phyloP scores from a whole-genome alignment of 2,113 vertebrate species.

The Brachyhypopomus occidentalis region DNA sequence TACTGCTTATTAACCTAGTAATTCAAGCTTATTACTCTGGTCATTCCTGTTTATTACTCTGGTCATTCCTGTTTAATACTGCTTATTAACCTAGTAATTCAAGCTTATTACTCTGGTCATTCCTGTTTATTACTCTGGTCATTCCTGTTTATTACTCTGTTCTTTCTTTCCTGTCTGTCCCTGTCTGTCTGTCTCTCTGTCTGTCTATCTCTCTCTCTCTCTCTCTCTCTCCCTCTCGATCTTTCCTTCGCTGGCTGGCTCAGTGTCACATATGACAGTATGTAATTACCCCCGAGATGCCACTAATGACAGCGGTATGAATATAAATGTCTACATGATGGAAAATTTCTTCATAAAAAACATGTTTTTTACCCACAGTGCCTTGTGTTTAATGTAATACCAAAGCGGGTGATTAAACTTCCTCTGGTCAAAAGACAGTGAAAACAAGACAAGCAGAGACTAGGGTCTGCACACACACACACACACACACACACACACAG shows the following conservation, averaged over 20 bases:
- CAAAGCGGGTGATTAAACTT: slow-evolving; percentile 5
- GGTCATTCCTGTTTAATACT: no score
- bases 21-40: no score
- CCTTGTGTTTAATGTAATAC: slow-evolving; percentile 28
- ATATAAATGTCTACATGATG: slow-evolving; percentile 27
- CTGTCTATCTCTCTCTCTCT: background rate
- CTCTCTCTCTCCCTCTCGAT: background rate
- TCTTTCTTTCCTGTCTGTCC: no score
- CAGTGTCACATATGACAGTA: slow-evolving; percentile 50
- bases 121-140: no score
- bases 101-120: no score
- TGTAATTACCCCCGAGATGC: slow-evolving; percentile 49
- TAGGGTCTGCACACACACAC: background rate
- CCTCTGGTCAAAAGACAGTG: background rate
- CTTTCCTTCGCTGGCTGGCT: slow-evolving; percentile 20
- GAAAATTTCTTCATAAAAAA: slow-evolving; percentile 18
- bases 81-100: no score
- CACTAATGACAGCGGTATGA: slow-evolving; percentile 51
- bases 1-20: no score
- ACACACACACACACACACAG: slow-evolving; percentile 10
- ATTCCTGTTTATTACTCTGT: no score
- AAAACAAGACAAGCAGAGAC: background rate
- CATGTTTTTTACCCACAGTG: slow-evolving; percentile 25
- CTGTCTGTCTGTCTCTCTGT: background rate
- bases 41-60: no score